These are phyloP conservation scores for Palloptera scutellata DNA, from an alignment of 2,888 invertebrate genomes.

Conservation along the genomic window DNA sequence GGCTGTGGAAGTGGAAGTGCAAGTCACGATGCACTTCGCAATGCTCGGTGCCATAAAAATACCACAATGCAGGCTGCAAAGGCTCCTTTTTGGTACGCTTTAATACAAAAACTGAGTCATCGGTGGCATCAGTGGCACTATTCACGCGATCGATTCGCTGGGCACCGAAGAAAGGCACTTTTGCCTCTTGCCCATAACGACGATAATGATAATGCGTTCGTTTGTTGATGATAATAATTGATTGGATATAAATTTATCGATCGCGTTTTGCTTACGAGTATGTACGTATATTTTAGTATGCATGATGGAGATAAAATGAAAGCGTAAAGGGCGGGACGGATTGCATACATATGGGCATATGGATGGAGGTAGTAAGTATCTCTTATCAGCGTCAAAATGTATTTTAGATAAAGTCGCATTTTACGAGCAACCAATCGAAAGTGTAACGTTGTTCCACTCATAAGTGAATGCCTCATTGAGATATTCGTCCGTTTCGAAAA, in stretches of 20 bases:
- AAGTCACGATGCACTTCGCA: too few species aligned
- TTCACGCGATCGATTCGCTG: background rate
- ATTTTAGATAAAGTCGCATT: constrained; percentile 40
- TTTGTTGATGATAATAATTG: background rate
- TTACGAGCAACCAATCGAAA: constrained; percentile 41
- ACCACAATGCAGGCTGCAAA: background rate
- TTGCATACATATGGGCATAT: too few species aligned
- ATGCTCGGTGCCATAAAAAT: background rate
- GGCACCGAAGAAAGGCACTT: too few species aligned
- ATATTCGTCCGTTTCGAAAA: too few species aligned
- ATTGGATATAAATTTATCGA: constrained; percentile 8
- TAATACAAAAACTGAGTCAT: background rate
- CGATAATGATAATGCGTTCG: background rate
- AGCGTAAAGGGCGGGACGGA: background rate
- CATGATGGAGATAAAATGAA: background rate
- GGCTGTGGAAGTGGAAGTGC: too few species aligned
- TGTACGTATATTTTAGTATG: background rate
- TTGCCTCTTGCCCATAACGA: too few species aligned
- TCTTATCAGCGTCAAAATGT: constrained; percentile 42
- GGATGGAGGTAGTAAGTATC: constrained; percentile 16
- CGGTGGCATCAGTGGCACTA: background rate
- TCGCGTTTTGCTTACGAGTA: constrained; percentile 4
- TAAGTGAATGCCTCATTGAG: too few species aligned
- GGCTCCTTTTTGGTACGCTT: background rate
- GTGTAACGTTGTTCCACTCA: constrained; percentile 26